Conservation (phyloP, 1,140 invertebrate genomes). For the Eufriesea mexicana region DNA sequence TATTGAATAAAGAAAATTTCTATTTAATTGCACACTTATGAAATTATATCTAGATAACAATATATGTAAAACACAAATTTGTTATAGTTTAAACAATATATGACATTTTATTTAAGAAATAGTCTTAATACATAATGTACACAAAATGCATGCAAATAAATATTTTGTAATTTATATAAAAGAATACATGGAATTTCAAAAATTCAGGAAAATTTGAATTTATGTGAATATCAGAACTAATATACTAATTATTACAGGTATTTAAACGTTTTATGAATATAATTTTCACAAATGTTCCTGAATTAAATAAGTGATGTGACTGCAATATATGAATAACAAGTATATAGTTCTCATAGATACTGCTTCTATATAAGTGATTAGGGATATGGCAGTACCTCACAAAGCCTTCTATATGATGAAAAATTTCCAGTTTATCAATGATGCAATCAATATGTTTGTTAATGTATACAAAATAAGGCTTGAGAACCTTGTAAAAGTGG, state of each 20-base stretch:
- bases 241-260: background rate
- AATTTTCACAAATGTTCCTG: slow-evolving; percentile 25
- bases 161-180: slow-evolving; percentile 16
- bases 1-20: background rate
- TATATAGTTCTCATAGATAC: slow-evolving; percentile 25
- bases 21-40: background rate
- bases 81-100: background rate
- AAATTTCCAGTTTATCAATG: slow-evolving; percentile 74
- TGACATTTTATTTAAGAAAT: slow-evolving; percentile 20
- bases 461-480: slow-evolving; percentile 73
- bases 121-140: slow-evolving; percentile 19
- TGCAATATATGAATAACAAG: background rate
- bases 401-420: slow-evolving; percentile 78
- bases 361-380: slow-evolving; percentile 45
- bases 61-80: background rate
- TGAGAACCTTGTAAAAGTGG: slow-evolving; percentile 77
- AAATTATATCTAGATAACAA: background rate
- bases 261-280: background rate
- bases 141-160: slow-evolving; percentile 41
- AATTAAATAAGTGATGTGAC: slow-evolving; percentile 13
- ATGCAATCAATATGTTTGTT: slow-evolving; percentile 74
- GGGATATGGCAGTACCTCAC: slow-evolving; percentile 72
- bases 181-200: background rate
- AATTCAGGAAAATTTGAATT: slow-evolving; percentile 33
- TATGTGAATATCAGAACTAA: background rate